Evolutionary conservation across 92 coral and sea anemone species (phyloP).

Genomic region (Desmophyllum pertusum): DNA sequence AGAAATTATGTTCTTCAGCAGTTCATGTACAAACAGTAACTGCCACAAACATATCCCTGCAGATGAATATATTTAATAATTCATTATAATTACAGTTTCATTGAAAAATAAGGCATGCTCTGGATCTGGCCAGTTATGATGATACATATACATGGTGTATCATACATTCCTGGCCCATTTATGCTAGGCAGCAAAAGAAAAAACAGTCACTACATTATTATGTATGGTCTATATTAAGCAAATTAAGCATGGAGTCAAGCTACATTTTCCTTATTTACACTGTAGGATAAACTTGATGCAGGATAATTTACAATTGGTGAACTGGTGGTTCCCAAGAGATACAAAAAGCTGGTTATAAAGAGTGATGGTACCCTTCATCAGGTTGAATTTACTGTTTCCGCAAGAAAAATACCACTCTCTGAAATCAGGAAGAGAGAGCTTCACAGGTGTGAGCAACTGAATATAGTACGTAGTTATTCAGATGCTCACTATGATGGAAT

Average conservation of each 20-base stretch:
- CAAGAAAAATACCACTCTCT: constrained; percentile 18
- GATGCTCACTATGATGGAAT: not conserved
- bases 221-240: too few relatives aligned
- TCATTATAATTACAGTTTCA: too few relatives aligned
- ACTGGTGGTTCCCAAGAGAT: not conserved
- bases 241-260: not conserved
- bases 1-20: not conserved
- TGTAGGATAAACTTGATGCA: constrained; percentile 12
- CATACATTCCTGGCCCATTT: too few relatives aligned
- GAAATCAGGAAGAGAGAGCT: constrained; percentile 19
- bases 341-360: not conserved
- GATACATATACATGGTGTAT: too few relatives aligned
- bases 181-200: too few relatives aligned
- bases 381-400: constrained; percentile 11
- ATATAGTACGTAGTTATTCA: not conserved
- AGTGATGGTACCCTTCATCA: constrained; percentile 21
- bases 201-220: too few relatives aligned
- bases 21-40: not conserved
- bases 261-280: not conserved
- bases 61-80: too few relatives aligned
- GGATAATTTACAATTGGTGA: constrained; percentile 11
- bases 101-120: too few relatives aligned
- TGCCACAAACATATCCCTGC: too few relatives aligned
- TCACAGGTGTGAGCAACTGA: not conserved
- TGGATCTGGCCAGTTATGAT: too few relatives aligned